A percentile compares a stretch with the other conserved stretches of the same genome.
Conservation (phyloP, 1,140 invertebrate species). For the Drosophila nigrodunni region DNA sequence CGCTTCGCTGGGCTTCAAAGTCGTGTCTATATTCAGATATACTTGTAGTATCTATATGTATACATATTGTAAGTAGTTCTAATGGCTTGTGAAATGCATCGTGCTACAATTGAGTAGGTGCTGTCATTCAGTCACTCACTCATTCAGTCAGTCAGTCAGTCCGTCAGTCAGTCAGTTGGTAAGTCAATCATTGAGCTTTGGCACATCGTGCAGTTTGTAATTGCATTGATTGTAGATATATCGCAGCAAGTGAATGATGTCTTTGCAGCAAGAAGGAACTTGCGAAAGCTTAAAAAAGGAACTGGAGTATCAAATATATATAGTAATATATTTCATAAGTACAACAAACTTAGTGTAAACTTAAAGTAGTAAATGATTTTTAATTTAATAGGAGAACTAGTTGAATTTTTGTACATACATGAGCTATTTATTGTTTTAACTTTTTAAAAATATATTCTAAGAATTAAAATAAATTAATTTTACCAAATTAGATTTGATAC, state of each 20-base stretch:
- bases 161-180: neutral
- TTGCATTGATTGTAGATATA: constrained; percentile 19
- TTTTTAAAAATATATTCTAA: neutral
- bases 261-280: constrained; percentile 10
- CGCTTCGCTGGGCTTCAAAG: constrained; percentile 55
- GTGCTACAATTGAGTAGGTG: constrained; percentile 57
- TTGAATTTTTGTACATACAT: no score
- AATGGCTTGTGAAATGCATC: constrained; percentile 55
- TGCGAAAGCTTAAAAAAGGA: neutral
- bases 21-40: constrained; percentile 20
- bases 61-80: constrained; percentile 40
- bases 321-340: no score
- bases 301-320: neutral
- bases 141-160: constrained; percentile 6
- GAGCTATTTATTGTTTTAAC: no score
- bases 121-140: constrained; percentile 39
- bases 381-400: no score
- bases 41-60: constrained; percentile 3
- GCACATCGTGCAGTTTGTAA: constrained; percentile 11
- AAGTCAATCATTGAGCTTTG: neutral
- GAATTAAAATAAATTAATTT: neutral
- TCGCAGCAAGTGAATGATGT: neutral
- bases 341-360: no score
- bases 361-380: no score
- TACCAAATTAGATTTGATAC: neutral